Evolutionary conservation across 2,113 vertebrate genomes (phyloP).

Genomic region (Alethe diademata): DNA sequence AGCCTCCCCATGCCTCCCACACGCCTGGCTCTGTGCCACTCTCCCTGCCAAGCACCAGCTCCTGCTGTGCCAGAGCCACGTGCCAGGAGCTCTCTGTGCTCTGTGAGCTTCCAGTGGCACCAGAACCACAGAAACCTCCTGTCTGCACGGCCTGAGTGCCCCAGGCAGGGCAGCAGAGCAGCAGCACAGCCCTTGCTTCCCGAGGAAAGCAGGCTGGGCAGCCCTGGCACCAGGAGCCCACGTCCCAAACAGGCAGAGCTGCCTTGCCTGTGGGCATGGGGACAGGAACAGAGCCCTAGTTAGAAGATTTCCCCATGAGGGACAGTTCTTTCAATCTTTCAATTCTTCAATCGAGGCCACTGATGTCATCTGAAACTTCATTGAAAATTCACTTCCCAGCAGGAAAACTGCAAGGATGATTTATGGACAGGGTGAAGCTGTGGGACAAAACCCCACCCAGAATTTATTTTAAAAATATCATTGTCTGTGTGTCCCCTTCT

Average conservation of each 20-base stretch:
- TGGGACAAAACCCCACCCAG: not conserved
- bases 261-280: not conserved
- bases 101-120: too few species aligned
- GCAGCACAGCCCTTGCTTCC: not conserved
- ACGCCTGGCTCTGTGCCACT: not conserved
- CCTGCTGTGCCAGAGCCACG: not conserved
- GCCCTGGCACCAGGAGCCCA: not conserved
- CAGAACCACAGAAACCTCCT: too few species aligned
- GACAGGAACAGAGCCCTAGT: conserved; percentile 57
- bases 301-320: not conserved
- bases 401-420: not conserved
- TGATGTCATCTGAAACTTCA: not conserved
- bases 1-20: not conserved
- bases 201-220: not conserved
- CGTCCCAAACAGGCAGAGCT: not conserved
- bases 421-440: not conserved
- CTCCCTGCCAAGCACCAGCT: not conserved
- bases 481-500: not conserved
- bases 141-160: not conserved
- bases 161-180: not conserved
- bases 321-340: not conserved
- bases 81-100: not conserved
- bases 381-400: not conserved
- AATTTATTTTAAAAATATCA: not conserved
- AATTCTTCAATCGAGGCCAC: conserved; percentile 32